Evolutionary conservation across 2,113 vertebrate species (phyloP).

Genomic region (Datnioides undecimradiatus): DNA sequence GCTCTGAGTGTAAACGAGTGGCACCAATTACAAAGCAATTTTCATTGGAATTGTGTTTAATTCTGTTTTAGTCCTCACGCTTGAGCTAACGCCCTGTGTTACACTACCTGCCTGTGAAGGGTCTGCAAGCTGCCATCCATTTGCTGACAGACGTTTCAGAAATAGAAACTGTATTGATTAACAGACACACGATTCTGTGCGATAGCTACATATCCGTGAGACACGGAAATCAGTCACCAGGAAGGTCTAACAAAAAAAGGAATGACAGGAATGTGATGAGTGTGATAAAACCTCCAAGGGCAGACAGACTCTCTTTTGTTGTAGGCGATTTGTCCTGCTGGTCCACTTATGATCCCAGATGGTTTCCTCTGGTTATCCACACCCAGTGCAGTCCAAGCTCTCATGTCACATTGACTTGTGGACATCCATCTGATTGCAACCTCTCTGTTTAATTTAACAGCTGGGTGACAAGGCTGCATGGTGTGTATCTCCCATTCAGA

Average conservation of each 20-base stretch:
- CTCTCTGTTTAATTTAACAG: constrained; percentile 42
- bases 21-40: neutral
- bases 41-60: neutral
- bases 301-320: constrained; percentile 69
- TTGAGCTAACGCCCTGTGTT: constrained; percentile 21
- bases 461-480: constrained; percentile 57
- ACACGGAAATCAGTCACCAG: constrained; percentile 43
- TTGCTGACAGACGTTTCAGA: constrained; percentile 45
- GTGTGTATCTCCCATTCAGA: constrained; percentile 49
- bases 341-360: constrained; percentile 28
- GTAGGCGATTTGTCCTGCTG: constrained; percentile 32
- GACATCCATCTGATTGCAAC: constrained; percentile 1
- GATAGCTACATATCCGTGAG: constrained; percentile 8
- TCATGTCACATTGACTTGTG: neutral
- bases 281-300: constrained; percentile 49
- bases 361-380: constrained; percentile 14
- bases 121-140: constrained; percentile 8
- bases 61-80: too few species aligned
- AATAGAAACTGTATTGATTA: constrained; percentile 60
- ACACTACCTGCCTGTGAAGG: constrained; percentile 12
- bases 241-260: constrained; percentile 49
- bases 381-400: constrained; percentile 22
- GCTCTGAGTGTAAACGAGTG: too few species aligned
- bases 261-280: constrained; percentile 78
- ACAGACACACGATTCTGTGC: constrained; percentile 14